Percentiles rank a stretch among this genome's conserved stretches.
Evolutionary conservation across 2,797 vertebrate genomes (phyloP).

Genomic region (Phrynocephalus guinanensis): DNA sequence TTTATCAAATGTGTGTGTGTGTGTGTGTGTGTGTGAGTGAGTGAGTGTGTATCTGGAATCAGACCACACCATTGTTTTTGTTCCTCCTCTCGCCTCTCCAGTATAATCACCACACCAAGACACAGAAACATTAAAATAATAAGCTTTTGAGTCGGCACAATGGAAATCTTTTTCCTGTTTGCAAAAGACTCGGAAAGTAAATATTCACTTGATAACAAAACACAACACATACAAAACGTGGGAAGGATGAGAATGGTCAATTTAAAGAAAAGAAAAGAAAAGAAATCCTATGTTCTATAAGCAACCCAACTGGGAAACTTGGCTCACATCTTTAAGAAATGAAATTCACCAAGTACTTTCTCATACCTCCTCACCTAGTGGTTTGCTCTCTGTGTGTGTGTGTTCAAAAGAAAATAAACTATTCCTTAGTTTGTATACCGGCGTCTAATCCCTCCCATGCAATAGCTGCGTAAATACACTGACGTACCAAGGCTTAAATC

Average conservation of each 20-base stretch:
- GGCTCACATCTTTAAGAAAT: conserved; percentile 50
- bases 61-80: conserved; percentile 43
- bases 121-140: conserved; percentile 41
- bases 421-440: neutral
- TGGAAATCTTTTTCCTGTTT: conserved; percentile 58
- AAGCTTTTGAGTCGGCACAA: conserved; percentile 48
- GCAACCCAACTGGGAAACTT: conserved; percentile 46
- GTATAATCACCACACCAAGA: conserved; percentile 7
- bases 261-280: neutral
- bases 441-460: neutral
- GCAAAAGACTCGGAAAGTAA: conserved; percentile 55
- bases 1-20: conserved; percentile 34
- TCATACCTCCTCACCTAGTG: conserved; percentile 17
- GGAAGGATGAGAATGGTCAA: neutral
- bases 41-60: neutral
- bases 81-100: conserved; percentile 39
- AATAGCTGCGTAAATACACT: neutral
- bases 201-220: conserved; percentile 40
- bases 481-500: neutral
- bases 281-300: conserved; percentile 38
- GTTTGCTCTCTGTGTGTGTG: neutral
- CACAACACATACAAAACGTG: neutral
- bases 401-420: conserved; percentile 13
- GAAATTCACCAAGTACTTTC: conserved; percentile 48
- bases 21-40: neutral